phyloP scores from a whole-genome alignment of 2,888 invertebrate genomes.

The Eupithecia centaureata region DNA sequence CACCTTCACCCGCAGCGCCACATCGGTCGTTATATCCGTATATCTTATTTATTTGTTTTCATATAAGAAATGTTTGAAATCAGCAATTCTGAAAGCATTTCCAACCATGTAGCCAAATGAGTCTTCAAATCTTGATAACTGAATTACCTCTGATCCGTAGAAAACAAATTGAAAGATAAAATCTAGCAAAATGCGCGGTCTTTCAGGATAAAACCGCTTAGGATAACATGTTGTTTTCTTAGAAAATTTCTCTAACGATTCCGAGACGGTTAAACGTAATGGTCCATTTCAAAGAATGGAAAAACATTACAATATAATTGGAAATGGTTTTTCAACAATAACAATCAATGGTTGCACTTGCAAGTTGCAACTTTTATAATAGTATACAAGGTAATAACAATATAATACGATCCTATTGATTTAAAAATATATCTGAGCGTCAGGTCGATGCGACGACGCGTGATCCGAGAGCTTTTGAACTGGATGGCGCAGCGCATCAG shows the following conservation, averaged over 20 bases:
- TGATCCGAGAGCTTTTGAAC: too few relatives aligned
- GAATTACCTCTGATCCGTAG: neutral
- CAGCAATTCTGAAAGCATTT: neutral
- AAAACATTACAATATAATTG: conserved; percentile 67
- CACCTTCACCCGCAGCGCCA: too few relatives aligned
- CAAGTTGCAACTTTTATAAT: conserved; percentile 33
- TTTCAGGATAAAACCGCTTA: conserved; percentile 1
- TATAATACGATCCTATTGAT: too few relatives aligned
- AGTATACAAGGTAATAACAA: neutral
- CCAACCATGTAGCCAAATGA: neutral
- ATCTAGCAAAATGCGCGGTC: conserved; percentile 5
- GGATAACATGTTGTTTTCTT: conserved; percentile 46
- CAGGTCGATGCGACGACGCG: too few relatives aligned
- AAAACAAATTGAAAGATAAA: conserved; percentile 9
- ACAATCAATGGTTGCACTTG: conserved; percentile 48
- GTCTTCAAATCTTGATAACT: conserved; percentile 5
- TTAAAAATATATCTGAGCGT: too few relatives aligned
- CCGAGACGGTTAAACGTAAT: conserved; percentile 65
- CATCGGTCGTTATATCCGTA: too few relatives aligned
- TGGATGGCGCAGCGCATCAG: too few relatives aligned
- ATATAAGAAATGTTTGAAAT: neutral
- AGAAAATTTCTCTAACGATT: conserved; percentile 57
- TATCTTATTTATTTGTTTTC: neutral
- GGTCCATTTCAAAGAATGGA: conserved; percentile 65
- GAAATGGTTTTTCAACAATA: conserved; percentile 60